Conservation (phyloP, 2,888 invertebrate species). For the Leistus spinibarbis region DNA sequence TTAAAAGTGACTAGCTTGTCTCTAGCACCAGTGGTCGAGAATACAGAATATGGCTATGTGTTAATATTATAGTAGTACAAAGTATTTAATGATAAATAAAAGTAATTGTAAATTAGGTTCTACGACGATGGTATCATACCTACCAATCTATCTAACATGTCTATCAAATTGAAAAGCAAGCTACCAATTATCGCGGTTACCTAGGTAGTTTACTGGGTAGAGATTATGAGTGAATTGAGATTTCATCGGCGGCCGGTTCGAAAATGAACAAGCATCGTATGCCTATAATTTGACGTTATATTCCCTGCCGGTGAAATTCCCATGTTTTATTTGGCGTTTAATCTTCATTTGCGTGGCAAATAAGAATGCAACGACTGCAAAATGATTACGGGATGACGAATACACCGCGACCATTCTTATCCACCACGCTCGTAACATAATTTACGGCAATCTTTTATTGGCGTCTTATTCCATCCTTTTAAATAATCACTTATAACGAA, state of each 20-base stretch:
- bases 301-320: constrained; percentile 6
- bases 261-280: not conserved
- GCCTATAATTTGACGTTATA: not conserved
- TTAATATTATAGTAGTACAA: too few relatives aligned
- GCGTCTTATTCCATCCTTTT: not conserved
- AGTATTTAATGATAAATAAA: too few relatives aligned
- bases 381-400: constrained; percentile 31
- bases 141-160: too few relatives aligned
- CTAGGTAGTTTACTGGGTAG: not conserved
- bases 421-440: not conserved
- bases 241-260: not conserved
- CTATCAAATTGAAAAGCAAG: not conserved
- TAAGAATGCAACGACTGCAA: constrained; percentile 13
- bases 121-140: too few relatives aligned
- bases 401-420: not conserved
- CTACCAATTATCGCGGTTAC: not conserved
- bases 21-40: too few relatives aligned
- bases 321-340: constrained; percentile 24
- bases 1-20: too few relatives aligned
- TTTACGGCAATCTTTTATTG: constrained; percentile 11
- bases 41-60: too few relatives aligned
- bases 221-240: not conserved
- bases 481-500: constrained; percentile 11
- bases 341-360: constrained; percentile 27
- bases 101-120: too few relatives aligned